Base-by-base conservation (phyloP, 2,113 vertebrate species). In the Daboia siamensis region DNA sequence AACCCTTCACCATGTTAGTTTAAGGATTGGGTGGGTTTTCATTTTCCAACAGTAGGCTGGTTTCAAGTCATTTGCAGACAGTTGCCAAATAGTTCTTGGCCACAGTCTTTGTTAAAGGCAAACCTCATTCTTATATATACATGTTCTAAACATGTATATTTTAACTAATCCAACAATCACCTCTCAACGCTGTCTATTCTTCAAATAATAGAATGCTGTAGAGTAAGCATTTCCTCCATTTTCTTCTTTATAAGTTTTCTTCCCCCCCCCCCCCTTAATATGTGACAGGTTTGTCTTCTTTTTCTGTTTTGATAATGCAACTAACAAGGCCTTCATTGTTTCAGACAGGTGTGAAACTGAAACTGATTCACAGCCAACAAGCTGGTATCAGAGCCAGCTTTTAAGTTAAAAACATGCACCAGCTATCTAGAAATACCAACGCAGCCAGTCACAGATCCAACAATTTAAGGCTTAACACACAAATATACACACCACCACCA, bases 301-400 rank as follows among this genome's bases (percentile, higher is more conserved):
- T 59, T 64, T 64, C 44, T 64, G 29, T 51, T 87, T 96, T 94
- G 94, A 97, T 94, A 97, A 96, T 95, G 96, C 85, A 69, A 93
- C 93, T 96, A 97, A 98, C 98, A 98, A 98, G 97, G 97, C 96
- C 89, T 94, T 97, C 98, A 98, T 98, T 98, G 98, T 98, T 96
- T 97, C 96, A 95, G 97, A 95, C 98, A 98, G 98, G 98, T 98
- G 98, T 98, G 98, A 98, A 97, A 97, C 96, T 96, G 97, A 96
- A 96, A 91, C 95, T 96, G 97, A 95, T 87, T 29, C 23, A 1
- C 94, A 1, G 98, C 97, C 98, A 98, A 92, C 94, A 94, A 88
- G 57, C 95, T 93, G 93, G 96, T 95, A 93, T 95, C 94, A 89
- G 96, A 96, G 97, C 97, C 98, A 98, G 97, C 96, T 94, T 97